A percentile compares a stretch with the other conserved stretches of the same genome.
These are phyloP conservation scores for Cyprinodon brontotheroides DNA, from an alignment of 2,113 vertebrate genomes.

Conservation along the genomic window DNA sequence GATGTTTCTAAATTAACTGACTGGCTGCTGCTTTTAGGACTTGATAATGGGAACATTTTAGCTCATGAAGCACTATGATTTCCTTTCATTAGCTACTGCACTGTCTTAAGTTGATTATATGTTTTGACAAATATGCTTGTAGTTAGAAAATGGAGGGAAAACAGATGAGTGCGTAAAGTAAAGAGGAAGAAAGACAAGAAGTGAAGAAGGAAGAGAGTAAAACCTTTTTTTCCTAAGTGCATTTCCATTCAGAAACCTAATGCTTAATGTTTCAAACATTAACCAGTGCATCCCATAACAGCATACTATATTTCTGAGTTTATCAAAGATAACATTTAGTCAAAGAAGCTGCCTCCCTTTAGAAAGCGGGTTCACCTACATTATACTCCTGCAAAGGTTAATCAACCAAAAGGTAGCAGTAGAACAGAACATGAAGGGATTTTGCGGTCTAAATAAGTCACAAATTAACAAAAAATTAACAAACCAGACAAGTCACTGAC, in stretches of 20 bases:
- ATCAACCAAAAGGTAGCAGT: neutral
- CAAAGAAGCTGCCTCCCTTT: neutral
- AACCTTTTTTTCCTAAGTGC: neutral
- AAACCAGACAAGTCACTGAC: no score
- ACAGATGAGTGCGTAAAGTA: neutral
- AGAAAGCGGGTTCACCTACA: slow-evolving; percentile 32
- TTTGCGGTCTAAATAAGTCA: slow-evolving; percentile 18
- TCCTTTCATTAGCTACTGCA: neutral
- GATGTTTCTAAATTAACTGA: neutral
- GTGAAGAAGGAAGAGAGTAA: neutral
- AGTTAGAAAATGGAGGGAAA: neutral
- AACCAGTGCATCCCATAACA: neutral
- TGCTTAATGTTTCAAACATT: neutral
- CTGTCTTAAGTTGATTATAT: neutral
- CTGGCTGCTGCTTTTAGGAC: neutral
- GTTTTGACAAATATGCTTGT: slow-evolving; percentile 2
- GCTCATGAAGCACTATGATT: slow-evolving; percentile 2
- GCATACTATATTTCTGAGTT: neutral
- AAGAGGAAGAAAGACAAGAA: neutral
- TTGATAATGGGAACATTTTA: neutral
- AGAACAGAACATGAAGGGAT: neutral
- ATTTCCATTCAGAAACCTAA: neutral
- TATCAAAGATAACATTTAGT: neutral
- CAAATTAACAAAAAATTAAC: neutral
- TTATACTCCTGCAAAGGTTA: neutral